Base-by-base conservation (phyloP, 2,113 vertebrate genomes). In the Mastomys natalensis region DNA sequence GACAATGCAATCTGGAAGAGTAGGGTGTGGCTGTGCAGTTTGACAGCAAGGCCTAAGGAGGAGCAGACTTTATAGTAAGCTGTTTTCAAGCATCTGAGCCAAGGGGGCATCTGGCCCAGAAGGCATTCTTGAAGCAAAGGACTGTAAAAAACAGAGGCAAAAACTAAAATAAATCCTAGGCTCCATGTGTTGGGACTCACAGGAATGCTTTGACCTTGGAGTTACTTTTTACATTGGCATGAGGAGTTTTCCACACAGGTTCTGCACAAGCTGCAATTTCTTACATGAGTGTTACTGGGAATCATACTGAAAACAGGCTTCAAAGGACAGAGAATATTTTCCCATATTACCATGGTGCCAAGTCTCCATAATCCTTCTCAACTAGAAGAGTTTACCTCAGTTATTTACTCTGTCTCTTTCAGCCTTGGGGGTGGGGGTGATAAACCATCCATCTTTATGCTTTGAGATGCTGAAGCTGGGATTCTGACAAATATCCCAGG, bases 181-280 rank as follows among this genome's bases (percentile, higher is more conserved):
- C 34, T 93, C 91, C 96, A 60, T 97, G 97, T 93, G 92, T 87
- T 16, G 6, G 26, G 86, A 58, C 48, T 92, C 76, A 8, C 17
- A 97, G 96, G 96, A 98, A 96, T 90, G 51, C 94, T 95, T 80
- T 93, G 74, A 94, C 94, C 95, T 70, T 15, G 43, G n/a, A 95
- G 53, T n/a, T 26, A 51, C 87, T 96, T 96, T 96, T 55, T 86
- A 62, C 76, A 73, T 24, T 97, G 95, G 88, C 96, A 93, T 22
- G 10, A 81, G 91, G 37, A 95, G 89, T 97, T 91, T 97, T 97
- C 97, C 97, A 96, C 51, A 72, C 16, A 92, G 0, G 43, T 66
- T 76, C 81, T 73, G 13, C 95, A 93, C 90, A 70, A 89, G 68
- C n/a, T 81, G 22, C 31, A 90, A 24, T 76, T 96, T 93, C 85